Conservation (phyloP, 53 echinoderm and acorn worm species). For the Henricia sp. region DNA sequence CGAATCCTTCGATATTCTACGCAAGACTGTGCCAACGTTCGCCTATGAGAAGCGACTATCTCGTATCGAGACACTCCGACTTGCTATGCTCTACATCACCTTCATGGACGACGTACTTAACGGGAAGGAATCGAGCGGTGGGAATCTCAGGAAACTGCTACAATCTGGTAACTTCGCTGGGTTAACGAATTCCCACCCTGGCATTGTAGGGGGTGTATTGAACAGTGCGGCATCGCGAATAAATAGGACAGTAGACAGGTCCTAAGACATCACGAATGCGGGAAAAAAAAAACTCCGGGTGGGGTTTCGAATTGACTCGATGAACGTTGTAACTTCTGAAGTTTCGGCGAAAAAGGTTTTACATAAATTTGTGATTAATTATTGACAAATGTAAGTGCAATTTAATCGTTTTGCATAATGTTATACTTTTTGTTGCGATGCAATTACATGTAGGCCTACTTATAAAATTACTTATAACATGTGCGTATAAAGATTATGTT, state of each 20-base stretch:
- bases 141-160: conserved; percentile 37
- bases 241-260: background rate
- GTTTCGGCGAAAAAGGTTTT: too few species aligned
- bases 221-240: conserved; percentile 13
- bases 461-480: background rate
- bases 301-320: too few species aligned
- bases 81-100: conserved; percentile 86
- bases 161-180: conserved; percentile 27
- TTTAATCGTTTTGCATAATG: too few species aligned
- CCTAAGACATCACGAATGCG: too few species aligned
- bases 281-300: too few species aligned
- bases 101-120: conserved; percentile 74
- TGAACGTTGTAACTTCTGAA: too few species aligned
- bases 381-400: too few species aligned
- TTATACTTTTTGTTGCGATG: too few species aligned
- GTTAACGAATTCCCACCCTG: background rate
- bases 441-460: background rate
- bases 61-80: conserved; percentile 84
- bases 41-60: conserved; percentile 80
- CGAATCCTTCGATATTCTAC: conserved; percentile 86
- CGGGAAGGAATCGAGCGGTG: conserved; percentile 42
- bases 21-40: conserved; percentile 84
- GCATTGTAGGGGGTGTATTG: background rate
- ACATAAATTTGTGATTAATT: too few species aligned
- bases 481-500: too few species aligned